phyloP scores from a whole-genome alignment of 2,888 invertebrate genomes.

The Eudasyphora cyanicolor region DNA sequence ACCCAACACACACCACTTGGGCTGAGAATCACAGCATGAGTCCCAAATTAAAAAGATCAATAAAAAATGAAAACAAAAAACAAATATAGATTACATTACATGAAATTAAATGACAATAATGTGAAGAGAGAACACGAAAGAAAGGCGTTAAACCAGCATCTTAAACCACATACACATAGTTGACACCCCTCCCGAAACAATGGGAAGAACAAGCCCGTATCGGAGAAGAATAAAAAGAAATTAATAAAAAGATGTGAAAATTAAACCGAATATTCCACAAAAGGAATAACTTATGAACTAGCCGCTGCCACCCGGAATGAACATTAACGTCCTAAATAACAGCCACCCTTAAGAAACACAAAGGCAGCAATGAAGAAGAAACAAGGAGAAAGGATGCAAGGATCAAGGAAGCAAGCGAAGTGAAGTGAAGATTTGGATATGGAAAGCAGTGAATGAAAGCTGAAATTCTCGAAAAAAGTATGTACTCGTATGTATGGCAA shows the following conservation, averaged over 20 bases:
- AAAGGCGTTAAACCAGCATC: constrained; percentile 47
- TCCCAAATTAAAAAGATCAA: constrained; percentile 43
- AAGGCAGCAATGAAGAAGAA: no score
- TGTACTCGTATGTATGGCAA: neutral
- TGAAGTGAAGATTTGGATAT: no score
- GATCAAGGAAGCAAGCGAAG: no score
- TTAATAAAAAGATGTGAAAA: neutral
- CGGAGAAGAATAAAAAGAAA: neutral
- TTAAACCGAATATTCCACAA: constrained; percentile 25
- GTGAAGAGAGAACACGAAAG: no score
- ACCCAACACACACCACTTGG: constrained; percentile 14
- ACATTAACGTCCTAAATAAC: neutral
- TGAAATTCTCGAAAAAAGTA: constrained; percentile 69
- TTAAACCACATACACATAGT: constrained; percentile 2
- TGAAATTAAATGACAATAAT: constrained; percentile 52
- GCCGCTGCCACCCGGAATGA: neutral
- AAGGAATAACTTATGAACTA: no score
- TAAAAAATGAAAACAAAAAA: constrained; percentile 31
- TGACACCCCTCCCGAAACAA: neutral
- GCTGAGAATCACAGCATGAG: constrained; percentile 61
- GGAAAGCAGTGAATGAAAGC: neutral
- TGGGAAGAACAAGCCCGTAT: constrained; percentile 12
- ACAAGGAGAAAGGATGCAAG: neutral
- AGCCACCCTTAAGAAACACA: neutral
- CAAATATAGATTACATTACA: constrained; percentile 22